phyloP scores from a whole-genome alignment of 2,888 invertebrate genomes.

The Antheraea assamensis region DNA sequence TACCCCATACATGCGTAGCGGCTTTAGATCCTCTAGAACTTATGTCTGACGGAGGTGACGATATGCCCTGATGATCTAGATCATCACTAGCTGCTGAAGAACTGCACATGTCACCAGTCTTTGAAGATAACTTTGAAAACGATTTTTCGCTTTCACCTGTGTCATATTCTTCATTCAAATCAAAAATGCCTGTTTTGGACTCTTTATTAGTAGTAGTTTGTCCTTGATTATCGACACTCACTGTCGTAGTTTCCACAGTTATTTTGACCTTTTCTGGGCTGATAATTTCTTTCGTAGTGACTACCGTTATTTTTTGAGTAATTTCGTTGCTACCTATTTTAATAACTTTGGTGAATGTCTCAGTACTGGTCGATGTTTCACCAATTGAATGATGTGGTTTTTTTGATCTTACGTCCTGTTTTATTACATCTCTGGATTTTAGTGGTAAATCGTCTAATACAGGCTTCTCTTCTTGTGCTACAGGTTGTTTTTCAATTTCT shows the following conservation, averaged over 20 bases:
- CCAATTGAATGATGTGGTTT: conserved; percentile 74
- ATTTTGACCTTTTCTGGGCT: conserved; percentile 76
- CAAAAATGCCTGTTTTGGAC: conserved; percentile 77
- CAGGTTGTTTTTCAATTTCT: conserved; percentile 63
- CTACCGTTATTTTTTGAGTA: conserved; percentile 74
- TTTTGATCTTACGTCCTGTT: conserved; percentile 52
- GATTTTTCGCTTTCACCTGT: conserved; percentile 76
- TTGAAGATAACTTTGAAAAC: conserved; percentile 74
- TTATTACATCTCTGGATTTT: conserved; percentile 44
- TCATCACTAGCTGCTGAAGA: conserved; percentile 86
- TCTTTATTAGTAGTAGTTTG: conserved; percentile 77
- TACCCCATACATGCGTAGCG: conserved; percentile 79
- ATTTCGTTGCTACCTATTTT: conserved; percentile 74
- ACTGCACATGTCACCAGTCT: conserved; percentile 80
- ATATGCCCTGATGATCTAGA: conserved; percentile 78
- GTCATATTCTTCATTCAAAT: conserved; percentile 75
- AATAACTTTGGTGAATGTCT: conserved; percentile 70
- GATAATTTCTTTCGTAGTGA: conserved; percentile 76
- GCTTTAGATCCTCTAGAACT: conserved; percentile 83
- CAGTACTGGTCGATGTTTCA: conserved; percentile 74
- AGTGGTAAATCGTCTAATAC: conserved; percentile 46
- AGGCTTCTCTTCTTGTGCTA: conserved; percentile 48
- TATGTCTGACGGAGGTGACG: conserved; percentile 83
- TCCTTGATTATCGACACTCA: conserved; percentile 72
- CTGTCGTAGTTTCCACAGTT: conserved; percentile 75